Evolutionary conservation across 53 echinoderm and acorn worm species (phyloP).

Genomic region (Arbacia lixula): DNA sequence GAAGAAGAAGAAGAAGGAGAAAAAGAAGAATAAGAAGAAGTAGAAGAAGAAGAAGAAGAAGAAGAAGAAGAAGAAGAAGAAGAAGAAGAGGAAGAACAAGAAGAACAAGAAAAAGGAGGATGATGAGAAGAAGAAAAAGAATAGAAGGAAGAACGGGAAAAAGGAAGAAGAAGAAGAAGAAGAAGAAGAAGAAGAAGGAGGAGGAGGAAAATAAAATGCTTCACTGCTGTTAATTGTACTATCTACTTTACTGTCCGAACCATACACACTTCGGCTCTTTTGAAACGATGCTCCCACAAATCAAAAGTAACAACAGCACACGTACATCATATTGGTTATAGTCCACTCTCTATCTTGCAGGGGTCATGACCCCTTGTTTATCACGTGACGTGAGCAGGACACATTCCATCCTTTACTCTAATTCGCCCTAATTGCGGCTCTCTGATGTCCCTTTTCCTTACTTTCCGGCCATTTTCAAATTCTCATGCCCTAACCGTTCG

Average conservation of each 20-base stretch:
- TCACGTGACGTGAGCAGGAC: constrained; percentile 37
- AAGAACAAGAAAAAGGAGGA: neutral
- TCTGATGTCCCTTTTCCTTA: constrained; percentile 21
- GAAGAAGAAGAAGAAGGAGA: too few relatives aligned
- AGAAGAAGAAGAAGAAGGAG: too few relatives aligned
- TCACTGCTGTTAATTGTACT: too few relatives aligned
- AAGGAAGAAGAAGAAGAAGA: neutral
- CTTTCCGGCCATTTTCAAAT: constrained; percentile 25
- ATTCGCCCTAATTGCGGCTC: constrained; percentile 17
- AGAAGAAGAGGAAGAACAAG: neutral
- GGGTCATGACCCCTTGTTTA: constrained; percentile 9
- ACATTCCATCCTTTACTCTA: constrained; percentile 36
- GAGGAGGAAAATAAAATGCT: too few relatives aligned
- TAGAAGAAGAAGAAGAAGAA: neutral
- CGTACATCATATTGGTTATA: neutral
- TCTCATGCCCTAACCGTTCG: constrained; percentile 13
- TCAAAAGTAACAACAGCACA: too few relatives aligned
- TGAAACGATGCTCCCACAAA: too few relatives aligned
- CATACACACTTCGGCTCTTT: too few relatives aligned
- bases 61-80: neutral
- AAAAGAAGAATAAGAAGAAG: neutral
- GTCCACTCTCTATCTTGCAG: neutral
- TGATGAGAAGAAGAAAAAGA: neutral
- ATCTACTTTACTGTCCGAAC: too few relatives aligned
- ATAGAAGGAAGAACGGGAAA: too few relatives aligned